phyloP scores from a whole-genome alignment of 2,797 vertebrate species.

The Melanotaenia maccullochi region DNA sequence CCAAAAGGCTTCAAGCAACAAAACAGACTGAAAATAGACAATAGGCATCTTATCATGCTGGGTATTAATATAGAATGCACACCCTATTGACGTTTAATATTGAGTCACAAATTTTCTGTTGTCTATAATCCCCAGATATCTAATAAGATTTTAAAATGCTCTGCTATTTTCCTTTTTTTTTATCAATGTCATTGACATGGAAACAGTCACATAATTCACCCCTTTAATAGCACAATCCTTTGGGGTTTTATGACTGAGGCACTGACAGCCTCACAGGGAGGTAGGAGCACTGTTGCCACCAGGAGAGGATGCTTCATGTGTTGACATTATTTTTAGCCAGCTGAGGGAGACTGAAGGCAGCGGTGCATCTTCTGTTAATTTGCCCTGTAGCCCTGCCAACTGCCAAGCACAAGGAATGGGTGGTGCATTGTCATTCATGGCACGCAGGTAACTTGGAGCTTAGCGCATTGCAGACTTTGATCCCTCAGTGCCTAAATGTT shows the following conservation, averaged over 20 bases:
- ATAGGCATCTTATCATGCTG: slow-evolving; percentile 26
- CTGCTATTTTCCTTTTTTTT: slow-evolving; percentile 28
- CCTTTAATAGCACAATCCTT: slow-evolving; percentile 35
- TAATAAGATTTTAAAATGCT: slow-evolving; percentile 33
- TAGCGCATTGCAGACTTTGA: slow-evolving; percentile 74
- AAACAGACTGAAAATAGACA: slow-evolving; percentile 42
- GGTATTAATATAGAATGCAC: slow-evolving; percentile 45
- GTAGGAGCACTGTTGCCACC: slow-evolving; percentile 32
- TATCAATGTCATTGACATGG: slow-evolving; percentile 30
- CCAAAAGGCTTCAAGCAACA: slow-evolving; percentile 37
- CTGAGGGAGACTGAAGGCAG: slow-evolving; percentile 47
- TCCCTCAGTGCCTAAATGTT: slow-evolving; percentile 62
- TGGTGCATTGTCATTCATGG: slow-evolving; percentile 64
- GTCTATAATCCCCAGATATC: slow-evolving; percentile 50
- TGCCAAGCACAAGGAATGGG: slow-evolving; percentile 42
- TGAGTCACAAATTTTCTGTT: slow-evolving; percentile 33
- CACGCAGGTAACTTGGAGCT: slow-evolving; percentile 57
- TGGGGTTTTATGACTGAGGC: slow-evolving; percentile 37
- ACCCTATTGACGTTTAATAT: slow-evolving; percentile 27
- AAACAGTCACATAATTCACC: slow-evolving; percentile 47
- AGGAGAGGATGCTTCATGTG: slow-evolving; percentile 43
- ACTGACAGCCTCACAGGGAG: slow-evolving; percentile 30
- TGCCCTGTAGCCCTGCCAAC: slow-evolving; percentile 48
- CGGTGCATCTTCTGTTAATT: slow-evolving; percentile 41
- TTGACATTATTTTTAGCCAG: slow-evolving; percentile 55